Percentiles rank a stretch among this genome's conserved stretches.
phyloP scores from a whole-genome alignment of 2,797 vertebrate species.

The Poecilia picta region DNA sequence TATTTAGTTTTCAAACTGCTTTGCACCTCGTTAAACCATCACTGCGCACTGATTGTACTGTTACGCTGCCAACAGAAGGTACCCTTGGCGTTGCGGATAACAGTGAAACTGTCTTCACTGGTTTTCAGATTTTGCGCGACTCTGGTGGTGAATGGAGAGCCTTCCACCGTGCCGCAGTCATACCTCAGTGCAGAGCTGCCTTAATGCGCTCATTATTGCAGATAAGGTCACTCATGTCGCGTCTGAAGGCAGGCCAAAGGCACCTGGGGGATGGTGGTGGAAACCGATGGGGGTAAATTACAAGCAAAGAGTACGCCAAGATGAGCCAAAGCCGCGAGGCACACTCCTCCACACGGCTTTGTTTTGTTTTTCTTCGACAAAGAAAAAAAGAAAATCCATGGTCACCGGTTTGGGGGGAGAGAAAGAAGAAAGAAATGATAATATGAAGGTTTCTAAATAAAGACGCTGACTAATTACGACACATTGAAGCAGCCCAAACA shows the following conservation, averaged over 20 bases:
- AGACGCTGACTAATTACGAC: constrained; percentile 11
- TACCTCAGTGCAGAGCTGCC: constrained; percentile 32
- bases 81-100: no score
- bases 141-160: neutral
- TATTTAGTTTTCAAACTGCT: neutral
- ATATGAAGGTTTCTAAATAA: constrained; percentile 8
- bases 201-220: constrained; percentile 38
- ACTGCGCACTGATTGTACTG: no score
- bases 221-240: constrained; percentile 35
- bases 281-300: constrained; percentile 45
- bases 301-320: constrained; percentile 21
- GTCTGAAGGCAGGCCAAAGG: constrained; percentile 26
- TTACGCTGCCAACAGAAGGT: neutral
- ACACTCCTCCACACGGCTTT: constrained; percentile 32
- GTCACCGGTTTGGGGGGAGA: neutral
- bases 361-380: neutral
- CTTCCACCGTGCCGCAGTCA: constrained; percentile 19
- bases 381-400: neutral
- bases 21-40: neutral
- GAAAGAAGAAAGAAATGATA: neutral
- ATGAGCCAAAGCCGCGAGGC: constrained; percentile 17
- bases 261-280: constrained; percentile 42
- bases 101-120: neutral
- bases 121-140: neutral
- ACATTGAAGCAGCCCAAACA: constrained; percentile 5